A percentile compares a stretch with the other conserved stretches of the same genome.
These are phyloP conservation scores for Irena cyanogastra DNA, from an alignment of 2,113 vertebrate genomes.

Conservation along the genomic window DNA sequence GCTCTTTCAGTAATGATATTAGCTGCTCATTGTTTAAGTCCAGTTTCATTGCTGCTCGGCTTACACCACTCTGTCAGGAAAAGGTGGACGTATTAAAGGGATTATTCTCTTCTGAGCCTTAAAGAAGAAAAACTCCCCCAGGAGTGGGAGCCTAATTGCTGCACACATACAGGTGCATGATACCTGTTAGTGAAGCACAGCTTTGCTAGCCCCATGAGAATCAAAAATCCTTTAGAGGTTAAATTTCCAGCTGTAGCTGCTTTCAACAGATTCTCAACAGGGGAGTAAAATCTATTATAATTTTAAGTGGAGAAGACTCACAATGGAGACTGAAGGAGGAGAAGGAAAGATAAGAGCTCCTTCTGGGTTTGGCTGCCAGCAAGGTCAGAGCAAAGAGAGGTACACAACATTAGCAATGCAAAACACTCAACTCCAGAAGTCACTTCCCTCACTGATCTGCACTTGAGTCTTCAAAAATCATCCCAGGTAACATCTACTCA, in stretches of 20 bases:
- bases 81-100: not conserved
- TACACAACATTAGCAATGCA: not conserved
- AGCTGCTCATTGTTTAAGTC: not conserved
- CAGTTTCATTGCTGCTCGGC: not conserved
- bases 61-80: not conserved
- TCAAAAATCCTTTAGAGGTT: not conserved
- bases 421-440: not conserved
- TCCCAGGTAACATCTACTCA: not conserved
- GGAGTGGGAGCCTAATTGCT: not conserved
- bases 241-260: not conserved
- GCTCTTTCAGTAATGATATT: not conserved
- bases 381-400: not conserved
- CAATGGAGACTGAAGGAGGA: not conserved
- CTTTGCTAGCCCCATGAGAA: not conserved
- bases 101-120: not conserved
- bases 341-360: not conserved
- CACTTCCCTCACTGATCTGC: not conserved
- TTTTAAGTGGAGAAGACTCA: not conserved
- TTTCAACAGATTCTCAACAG: not conserved
- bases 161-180: not conserved
- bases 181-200: not conserved
- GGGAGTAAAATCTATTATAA: not conserved
- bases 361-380: not conserved
- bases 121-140: not conserved
- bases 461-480: not conserved